Conservation (phyloP, 2,113 vertebrate species). For the Ramphastos sulfuratus region DNA sequence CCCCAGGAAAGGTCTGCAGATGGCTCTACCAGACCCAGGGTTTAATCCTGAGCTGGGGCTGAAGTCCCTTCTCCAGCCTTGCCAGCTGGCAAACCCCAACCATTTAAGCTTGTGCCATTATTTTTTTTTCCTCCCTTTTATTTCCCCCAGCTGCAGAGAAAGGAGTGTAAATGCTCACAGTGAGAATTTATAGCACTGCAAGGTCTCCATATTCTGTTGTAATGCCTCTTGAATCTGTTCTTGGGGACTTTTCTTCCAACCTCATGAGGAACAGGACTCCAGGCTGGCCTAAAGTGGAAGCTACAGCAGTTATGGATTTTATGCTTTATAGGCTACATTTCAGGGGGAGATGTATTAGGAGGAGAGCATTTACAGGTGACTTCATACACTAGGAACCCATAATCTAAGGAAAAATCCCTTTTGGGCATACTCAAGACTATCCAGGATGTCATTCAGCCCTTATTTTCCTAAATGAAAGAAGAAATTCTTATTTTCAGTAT, state of each 20-base stretch:
- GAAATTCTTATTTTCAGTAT: fast-evolving
- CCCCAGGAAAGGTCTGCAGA: neutral
- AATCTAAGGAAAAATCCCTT: neutral
- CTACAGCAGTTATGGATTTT: no score
- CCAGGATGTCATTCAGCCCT: neutral
- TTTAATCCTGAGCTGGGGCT: neutral
- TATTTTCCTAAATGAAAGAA: neutral
- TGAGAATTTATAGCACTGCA: neutral
- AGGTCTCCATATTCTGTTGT: neutral
- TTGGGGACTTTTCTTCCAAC: neutral
- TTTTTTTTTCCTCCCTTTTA: neutral
- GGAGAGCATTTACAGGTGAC: neutral
- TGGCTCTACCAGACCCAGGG: neutral
- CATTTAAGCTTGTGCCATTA: neutral
- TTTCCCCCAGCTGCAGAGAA: neutral
- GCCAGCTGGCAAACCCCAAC: neutral
- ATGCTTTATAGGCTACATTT: neutral
- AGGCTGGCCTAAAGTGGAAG: neutral
- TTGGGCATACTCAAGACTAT: fast-evolving
- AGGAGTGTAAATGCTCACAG: neutral
- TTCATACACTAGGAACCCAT: no score
- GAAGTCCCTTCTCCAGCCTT: neutral
- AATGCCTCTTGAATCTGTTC: neutral
- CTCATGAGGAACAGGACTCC: neutral
- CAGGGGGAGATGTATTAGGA: no score